phyloP scores from a whole-genome alignment of 2,888 invertebrate genomes.

The Pristionchus entomophagus region DNA sequence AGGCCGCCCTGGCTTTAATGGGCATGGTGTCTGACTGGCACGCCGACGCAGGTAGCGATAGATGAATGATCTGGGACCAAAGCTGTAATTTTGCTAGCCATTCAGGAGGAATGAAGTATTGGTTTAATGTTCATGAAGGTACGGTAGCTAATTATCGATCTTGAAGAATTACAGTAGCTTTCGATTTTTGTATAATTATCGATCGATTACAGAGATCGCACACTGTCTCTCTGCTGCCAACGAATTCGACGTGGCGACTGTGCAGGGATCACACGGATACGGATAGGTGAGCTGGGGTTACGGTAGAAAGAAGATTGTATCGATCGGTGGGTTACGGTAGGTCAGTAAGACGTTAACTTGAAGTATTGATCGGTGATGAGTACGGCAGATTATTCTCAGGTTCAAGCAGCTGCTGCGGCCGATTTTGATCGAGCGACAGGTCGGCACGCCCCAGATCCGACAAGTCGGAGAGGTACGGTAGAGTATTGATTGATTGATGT shows the following conservation, averaged over 20 bases:
- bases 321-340: neutral
- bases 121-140: neutral
- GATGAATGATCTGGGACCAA: no score
- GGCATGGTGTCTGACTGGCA: no score
- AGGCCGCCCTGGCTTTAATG: no score
- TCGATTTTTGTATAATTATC: neutral
- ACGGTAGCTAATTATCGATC: neutral
- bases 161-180: neutral
- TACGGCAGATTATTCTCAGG: conserved; percentile 46
- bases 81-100: no score
- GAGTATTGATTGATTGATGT: conserved; percentile 20
- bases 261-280: conserved; percentile 60
- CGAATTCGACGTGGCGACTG: conserved; percentile 62
- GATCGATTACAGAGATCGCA: conserved; percentile 55
- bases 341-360: no score
- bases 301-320: neutral
- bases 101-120: no score
- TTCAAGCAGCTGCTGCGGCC: conserved; percentile 66
- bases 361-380: neutral
- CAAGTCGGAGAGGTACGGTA: conserved; percentile 66
- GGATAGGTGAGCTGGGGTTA: conserved; percentile 1
- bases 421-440: conserved; percentile 69
- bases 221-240: conserved; percentile 61
- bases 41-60: no score
- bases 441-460: conserved; percentile 68